phyloP scores from a whole-genome alignment of 2,113 vertebrate genomes.

The Oxyruncus cristatus region DNA sequence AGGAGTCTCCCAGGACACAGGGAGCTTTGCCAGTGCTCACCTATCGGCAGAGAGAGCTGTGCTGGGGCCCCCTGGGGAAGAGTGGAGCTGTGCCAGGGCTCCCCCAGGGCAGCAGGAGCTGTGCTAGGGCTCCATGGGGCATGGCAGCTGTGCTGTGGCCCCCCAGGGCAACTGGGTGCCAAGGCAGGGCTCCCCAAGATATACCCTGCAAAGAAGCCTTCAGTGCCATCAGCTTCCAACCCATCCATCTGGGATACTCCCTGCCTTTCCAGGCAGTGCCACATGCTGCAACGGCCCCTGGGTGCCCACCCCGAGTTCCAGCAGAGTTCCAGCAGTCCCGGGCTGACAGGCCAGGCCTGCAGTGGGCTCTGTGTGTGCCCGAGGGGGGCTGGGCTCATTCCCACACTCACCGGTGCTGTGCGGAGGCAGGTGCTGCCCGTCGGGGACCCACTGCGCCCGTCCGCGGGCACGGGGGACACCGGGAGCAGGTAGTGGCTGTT shows the following conservation, averaged over 20 bases:
- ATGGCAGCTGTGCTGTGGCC: not conserved
- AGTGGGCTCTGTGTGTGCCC: not conserved
- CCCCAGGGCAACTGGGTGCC: fast-evolving
- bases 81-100: not conserved
- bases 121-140: not conserved
- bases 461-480: slow-evolving; percentile 72
- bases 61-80: not conserved
- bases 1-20: not conserved
- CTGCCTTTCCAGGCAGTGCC: not conserved
- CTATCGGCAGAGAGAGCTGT: not conserved
- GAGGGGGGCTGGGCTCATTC: not conserved
- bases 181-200: not conserved
- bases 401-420: slow-evolving; percentile 80
- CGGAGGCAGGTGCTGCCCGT: slow-evolving; percentile 73
- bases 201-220: not conserved
- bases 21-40: not conserved
- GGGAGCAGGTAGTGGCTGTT: slow-evolving; percentile 85
- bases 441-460: slow-evolving; percentile 75
- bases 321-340: not conserved
- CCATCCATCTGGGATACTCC: not conserved
- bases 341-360: not conserved
- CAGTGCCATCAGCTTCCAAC: not conserved
- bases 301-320: not conserved
- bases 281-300: fast-evolving
- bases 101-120: not conserved